These are phyloP conservation scores for Rhabdomys pumilio DNA, from an alignment of 2,797 vertebrate genomes.

Conservation along the genomic window DNA sequence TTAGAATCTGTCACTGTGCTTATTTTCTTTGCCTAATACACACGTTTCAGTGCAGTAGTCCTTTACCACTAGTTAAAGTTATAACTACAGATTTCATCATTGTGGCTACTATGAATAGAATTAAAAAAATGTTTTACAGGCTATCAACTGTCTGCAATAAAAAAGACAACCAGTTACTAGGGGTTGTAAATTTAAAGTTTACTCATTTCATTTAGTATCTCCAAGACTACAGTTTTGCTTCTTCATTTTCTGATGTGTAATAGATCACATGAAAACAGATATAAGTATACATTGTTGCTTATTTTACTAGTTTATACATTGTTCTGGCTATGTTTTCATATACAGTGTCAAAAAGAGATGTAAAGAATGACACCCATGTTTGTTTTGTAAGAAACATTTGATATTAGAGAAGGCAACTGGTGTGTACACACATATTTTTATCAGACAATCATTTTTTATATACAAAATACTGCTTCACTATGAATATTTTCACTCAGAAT, in stretches of 20 bases:
- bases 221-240: neutral
- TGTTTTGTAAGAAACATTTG: neutral
- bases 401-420: neutral
- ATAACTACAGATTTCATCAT: neutral
- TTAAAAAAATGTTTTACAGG: neutral
- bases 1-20: neutral
- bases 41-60: neutral
- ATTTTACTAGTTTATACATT: neutral
- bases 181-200: neutral
- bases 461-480: neutral
- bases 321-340: neutral
- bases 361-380: neutral
- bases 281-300: neutral
- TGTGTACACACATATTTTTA: neutral
- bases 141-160: no score
- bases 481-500: neutral
- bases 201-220: neutral
- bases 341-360: neutral
- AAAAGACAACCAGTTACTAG: neutral
- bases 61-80: neutral
- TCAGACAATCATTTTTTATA: no score
- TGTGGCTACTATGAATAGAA: neutral
- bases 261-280: neutral
- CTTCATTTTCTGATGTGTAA: neutral
- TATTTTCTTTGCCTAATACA: neutral